Conservation (phyloP, 2,888 invertebrate genomes). For the Alloplasta piceator region DNA sequence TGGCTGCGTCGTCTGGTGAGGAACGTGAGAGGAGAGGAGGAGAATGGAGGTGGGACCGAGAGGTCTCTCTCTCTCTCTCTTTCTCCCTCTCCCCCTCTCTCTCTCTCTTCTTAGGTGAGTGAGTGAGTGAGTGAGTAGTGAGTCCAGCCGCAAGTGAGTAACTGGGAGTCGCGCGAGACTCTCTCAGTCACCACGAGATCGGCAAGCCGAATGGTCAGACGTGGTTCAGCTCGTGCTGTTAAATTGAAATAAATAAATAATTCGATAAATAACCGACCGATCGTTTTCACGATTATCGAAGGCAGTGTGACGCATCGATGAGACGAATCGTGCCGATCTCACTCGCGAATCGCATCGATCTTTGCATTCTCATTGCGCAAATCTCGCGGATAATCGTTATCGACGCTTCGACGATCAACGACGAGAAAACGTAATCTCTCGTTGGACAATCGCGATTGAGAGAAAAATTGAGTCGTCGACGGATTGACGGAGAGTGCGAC, state of each 20-base stretch:
- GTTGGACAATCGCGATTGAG: neutral
- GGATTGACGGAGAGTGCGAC: neutral
- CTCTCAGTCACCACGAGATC: constrained; percentile 83
- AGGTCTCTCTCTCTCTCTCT: neutral
- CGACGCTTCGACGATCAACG: constrained; percentile 20
- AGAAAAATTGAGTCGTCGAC: neutral
- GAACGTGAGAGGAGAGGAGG: constrained; percentile 74
- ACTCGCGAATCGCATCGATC: neutral
- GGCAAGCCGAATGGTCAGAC: constrained; percentile 83
- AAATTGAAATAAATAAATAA: constrained; percentile 20
- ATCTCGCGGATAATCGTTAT: constrained; percentile 19
- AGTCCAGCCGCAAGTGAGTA: constrained; percentile 79
- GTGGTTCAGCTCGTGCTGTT: constrained; percentile 71
- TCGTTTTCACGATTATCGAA: neutral
- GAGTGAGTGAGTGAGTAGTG: constrained; percentile 75
- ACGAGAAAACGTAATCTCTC: neutral
- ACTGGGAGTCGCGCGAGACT: constrained; percentile 79
- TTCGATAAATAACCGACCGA: constrained; percentile 13
- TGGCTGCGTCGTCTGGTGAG: constrained; percentile 52
- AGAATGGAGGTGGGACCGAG: constrained; percentile 72
- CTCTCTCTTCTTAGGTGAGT: constrained; percentile 56
- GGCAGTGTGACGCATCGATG: neutral
- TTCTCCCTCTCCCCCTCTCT: no score
- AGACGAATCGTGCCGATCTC: constrained; percentile 63
- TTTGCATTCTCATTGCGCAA: neutral